Base-by-base conservation (phyloP, 2,888 invertebrate species). In the Agrotis ipsilon region DNA sequence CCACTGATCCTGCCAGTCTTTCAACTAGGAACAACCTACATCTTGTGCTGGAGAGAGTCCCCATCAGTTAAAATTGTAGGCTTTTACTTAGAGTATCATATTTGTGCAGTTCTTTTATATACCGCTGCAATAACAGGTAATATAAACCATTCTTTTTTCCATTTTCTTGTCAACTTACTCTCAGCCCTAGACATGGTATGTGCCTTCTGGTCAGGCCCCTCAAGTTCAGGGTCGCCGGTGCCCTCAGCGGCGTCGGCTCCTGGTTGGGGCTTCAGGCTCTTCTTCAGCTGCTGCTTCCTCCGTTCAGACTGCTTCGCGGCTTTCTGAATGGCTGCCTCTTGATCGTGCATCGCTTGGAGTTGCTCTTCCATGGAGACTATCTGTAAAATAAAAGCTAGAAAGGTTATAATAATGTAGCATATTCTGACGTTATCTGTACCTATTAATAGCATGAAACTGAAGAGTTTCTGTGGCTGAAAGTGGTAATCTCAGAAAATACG, bases 251-350 rank as follows among this genome's bases (percentile, higher is more conserved):
- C 78, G 62, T 93, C 93, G 0, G 93, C 94, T 0, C 96, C 96
- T 0, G 94, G 95, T 84, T 96, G 96, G 1, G 87, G 89, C 72
- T 87, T 87, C 4, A 95, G 91, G 24, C 88, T 94, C 78, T 94
- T 89, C 84, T 96, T 96, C 39, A 97, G 92, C 52, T 88, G 88
- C 72, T 92, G 89, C 85, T 97, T 97, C 27, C 97, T 91, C 3
- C 90, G 90, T 73, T 97, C 96, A 0, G 97, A 97, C 83, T 97
- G 96, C 75, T 94, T 92, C 51, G 96, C 95, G 13, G 97, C 94
- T 68, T 94, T 92, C 81, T 96, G 94, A 72, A 97, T 96, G 0
- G 97, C 92, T 2, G 92, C 91, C 78, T 97, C 97, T 65, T 97
- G 97, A 13, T 96, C 96, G 76, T 94, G 88, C 90, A 95, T 91